These are phyloP conservation scores for Thamnaconus septentrionalis DNA, from an alignment of 2,113 vertebrate genomes.

Conservation along the genomic window DNA sequence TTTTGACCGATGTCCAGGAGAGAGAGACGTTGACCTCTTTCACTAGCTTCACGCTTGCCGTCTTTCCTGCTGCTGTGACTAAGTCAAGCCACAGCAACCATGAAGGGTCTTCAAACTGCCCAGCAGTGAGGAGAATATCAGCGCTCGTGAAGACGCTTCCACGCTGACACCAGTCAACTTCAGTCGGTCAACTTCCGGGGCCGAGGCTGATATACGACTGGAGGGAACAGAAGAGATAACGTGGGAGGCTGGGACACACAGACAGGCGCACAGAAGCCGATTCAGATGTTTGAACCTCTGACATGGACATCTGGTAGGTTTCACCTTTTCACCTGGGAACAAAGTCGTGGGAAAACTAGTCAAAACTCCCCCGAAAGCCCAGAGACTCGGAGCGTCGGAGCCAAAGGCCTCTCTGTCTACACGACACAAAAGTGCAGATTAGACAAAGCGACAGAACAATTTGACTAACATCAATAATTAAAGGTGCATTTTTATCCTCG, in stretches of 20 bases:
- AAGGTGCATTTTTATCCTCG: neutral
- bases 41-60: neutral
- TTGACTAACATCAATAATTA: neutral
- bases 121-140: slow-evolving; percentile 56
- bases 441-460: neutral
- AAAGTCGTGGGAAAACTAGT: slow-evolving; percentile 45
- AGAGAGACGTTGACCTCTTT: neutral
- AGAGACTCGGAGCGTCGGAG: too few species aligned
- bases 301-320: neutral
- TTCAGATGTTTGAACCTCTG: slow-evolving; percentile 17
- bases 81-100: slow-evolving; percentile 37
- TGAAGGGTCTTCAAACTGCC: slow-evolving; percentile 19
- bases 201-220: slow-evolving; percentile 30
- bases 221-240: neutral
- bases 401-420: too few species aligned
- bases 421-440: neutral
- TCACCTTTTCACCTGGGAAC: slow-evolving; percentile 17
- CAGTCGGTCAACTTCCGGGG: neutral
- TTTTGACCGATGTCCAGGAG: too few species aligned
- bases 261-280: slow-evolving; percentile 3
- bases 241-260: neutral
- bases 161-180: too few species aligned
- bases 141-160: slow-evolving; percentile 5
- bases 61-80: slow-evolving; percentile 33
- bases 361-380: too few species aligned